Conservation (phyloP, 2,113 vertebrate genomes). For the Ciconia stormi region DNA sequence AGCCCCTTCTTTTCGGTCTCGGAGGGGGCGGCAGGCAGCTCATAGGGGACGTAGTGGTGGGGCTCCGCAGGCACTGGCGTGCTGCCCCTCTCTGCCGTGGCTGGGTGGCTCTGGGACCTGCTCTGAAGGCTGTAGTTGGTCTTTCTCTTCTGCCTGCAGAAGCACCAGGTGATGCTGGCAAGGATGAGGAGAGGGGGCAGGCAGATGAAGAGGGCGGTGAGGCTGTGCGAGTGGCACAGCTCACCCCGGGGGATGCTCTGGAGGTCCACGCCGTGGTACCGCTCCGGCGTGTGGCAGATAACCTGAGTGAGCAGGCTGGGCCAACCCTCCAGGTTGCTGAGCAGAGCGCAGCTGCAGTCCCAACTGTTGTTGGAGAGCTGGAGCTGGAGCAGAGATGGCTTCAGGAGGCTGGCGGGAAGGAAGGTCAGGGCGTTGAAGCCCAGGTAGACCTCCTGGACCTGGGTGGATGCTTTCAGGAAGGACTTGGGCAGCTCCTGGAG, state of each 20-base stretch:
- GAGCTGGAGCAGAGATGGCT: slow-evolving; percentile 70
- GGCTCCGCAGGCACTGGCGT: slow-evolving; percentile 12
- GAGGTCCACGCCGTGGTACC: slow-evolving; percentile 48
- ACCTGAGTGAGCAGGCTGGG: not conserved
- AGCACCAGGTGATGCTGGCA: slow-evolving; percentile 77
- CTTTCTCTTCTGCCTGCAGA: slow-evolving; percentile 76
- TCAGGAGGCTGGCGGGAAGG: slow-evolving; percentile 72
- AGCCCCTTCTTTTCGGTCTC: slow-evolving; percentile 56
- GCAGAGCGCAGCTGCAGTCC: slow-evolving; percentile 82
- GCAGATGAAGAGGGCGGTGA: slow-evolving; percentile 83
- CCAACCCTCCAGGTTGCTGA: slow-evolving; percentile 66
- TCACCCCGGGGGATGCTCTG: slow-evolving; percentile 60
- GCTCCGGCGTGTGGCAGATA: slow-evolving; percentile 72
- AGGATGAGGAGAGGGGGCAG: slow-evolving; percentile 79
- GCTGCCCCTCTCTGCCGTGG: slow-evolving; percentile 32
- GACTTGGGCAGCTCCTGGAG: slow-evolving; percentile 75
- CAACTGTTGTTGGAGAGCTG: slow-evolving; percentile 81
- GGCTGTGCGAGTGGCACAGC: slow-evolving; percentile 73
- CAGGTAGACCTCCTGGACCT: slow-evolving; percentile 75
- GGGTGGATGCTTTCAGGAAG: slow-evolving; percentile 77
- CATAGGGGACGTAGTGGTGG: slow-evolving; percentile 42
- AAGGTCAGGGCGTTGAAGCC: slow-evolving; percentile 74
- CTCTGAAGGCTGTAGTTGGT: slow-evolving; percentile 58
- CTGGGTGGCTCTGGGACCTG: slow-evolving; percentile 50
- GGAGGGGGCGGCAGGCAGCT: not conserved